phyloP scores from a whole-genome alignment of 37 sponge, comb jelly and placozoan species.

The Cliona cf. orientalis region DNA sequence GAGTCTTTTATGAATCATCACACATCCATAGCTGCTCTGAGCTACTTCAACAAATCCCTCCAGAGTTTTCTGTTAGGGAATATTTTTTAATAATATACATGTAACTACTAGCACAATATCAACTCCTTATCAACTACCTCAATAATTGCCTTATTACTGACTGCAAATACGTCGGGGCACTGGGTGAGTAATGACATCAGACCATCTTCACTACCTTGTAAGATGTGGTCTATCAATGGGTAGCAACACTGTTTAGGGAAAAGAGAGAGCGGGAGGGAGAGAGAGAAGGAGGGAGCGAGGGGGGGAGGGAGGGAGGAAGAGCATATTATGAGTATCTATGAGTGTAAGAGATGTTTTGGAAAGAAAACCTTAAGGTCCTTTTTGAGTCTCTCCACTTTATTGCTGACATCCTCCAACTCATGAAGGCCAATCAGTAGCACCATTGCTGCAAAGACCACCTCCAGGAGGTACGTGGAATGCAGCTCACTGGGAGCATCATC shows the following conservation, averaged over 20 bases:
- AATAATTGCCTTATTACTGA: background rate
- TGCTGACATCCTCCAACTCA: constrained; percentile 26
- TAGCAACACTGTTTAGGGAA: constrained; percentile 53
- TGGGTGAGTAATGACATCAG: constrained; percentile 53
- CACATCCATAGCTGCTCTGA: constrained; percentile 73
- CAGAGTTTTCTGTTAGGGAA: constrained; percentile 36
- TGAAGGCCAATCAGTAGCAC: constrained; percentile 65
- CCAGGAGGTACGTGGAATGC: constrained; percentile 39
- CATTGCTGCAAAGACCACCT: constrained; percentile 61
- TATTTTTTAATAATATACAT: background rate
- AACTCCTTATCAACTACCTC: background rate
- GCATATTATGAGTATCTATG: background rate
- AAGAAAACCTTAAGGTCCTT: constrained; percentile 38
- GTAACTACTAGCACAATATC: too few relatives aligned
- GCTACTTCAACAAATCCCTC: constrained; percentile 61
- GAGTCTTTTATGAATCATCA: constrained; percentile 25
- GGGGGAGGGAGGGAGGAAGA: background rate
- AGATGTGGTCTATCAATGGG: constrained; percentile 58
- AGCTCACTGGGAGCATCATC: constrained; percentile 29
- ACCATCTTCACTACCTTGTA: constrained; percentile 17
- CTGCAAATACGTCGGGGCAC: constrained; percentile 32
- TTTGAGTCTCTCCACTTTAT: constrained; percentile 52
- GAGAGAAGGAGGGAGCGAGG: constrained; percentile 5
- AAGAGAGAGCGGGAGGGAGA: background rate
- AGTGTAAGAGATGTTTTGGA: background rate